Evolutionary conservation across 2,888 invertebrate species (phyloP).

Genomic region (Keiferia lycopersicella): DNA sequence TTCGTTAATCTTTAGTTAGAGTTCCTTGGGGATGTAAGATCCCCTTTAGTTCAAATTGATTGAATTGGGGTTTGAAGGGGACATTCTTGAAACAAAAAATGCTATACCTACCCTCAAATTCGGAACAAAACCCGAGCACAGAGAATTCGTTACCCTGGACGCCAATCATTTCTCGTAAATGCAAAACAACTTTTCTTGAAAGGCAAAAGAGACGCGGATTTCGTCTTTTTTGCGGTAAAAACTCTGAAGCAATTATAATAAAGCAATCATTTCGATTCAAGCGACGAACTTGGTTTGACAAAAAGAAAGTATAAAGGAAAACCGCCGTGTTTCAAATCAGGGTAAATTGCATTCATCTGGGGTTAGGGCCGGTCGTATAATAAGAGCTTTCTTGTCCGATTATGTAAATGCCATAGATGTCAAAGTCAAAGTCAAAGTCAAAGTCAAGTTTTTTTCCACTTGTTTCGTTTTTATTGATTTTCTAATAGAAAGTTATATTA

Average conservation of each 20-base stretch:
- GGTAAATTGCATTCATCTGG: conserved; percentile 65
- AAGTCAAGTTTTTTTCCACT: no score
- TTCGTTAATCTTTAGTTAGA: conserved; percentile 38
- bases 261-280: conserved; percentile 30
- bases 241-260: conserved; percentile 29
- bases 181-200: conserved; percentile 12
- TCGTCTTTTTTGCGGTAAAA: conserved; percentile 17
- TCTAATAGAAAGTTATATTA: not conserved
- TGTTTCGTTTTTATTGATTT: no score
- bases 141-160: not conserved
- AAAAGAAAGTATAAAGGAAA: conserved; percentile 26
- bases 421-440: not conserved
- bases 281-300: conserved; percentile 17
- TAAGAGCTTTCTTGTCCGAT: conserved; percentile 38
- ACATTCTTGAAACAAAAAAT: not conserved
- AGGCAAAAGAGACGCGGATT: not conserved
- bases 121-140: not conserved
- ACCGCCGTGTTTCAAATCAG: conserved; percentile 61
- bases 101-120: not conserved
- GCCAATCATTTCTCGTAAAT: conserved; percentile 15
- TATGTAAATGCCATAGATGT: not conserved
- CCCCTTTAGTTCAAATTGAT: conserved; percentile 17
- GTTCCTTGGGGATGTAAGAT: conserved; percentile 15
- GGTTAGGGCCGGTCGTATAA: conserved; percentile 50
- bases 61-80: conserved; percentile 11